Conservation (phyloP, 2,113 vertebrate genomes). For the Vulpes vulpes region DNA sequence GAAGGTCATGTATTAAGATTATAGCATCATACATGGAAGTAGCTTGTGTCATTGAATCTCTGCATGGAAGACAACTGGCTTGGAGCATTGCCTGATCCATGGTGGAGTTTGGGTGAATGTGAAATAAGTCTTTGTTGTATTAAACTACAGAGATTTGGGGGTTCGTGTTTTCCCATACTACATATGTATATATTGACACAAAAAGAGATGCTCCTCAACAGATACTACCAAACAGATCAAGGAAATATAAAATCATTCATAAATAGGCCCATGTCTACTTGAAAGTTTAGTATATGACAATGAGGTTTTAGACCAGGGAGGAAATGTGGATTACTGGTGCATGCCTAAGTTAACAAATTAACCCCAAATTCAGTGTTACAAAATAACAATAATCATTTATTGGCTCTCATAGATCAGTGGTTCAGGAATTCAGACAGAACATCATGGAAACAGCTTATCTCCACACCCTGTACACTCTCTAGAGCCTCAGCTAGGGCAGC, state of each 20-base stretch:
- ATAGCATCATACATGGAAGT: not conserved
- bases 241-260: not conserved
- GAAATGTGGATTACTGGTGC: not conserved
- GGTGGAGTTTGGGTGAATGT: not conserved
- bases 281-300: not conserved
- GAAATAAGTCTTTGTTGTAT: not conserved
- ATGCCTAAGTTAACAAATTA: slow-evolving; percentile 23
- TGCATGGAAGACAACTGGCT: not conserved
- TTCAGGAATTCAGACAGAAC: not conserved
- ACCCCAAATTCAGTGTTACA: not conserved
- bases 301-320: not conserved
- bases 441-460: not conserved
- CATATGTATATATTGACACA: not conserved
- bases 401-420: not conserved
- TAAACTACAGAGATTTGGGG: not conserved
- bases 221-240: not conserved
- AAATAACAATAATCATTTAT: not conserved
- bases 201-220: not conserved
- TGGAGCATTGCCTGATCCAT: not conserved
- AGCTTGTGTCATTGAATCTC: not conserved
- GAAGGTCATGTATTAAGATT: not conserved
- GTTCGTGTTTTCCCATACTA: not conserved
- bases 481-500: not conserved
- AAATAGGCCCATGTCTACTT: not conserved
- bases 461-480: not conserved